phyloP scores from a whole-genome alignment of 2,797 vertebrate species.

The Champsocephalus gunnari region DNA sequence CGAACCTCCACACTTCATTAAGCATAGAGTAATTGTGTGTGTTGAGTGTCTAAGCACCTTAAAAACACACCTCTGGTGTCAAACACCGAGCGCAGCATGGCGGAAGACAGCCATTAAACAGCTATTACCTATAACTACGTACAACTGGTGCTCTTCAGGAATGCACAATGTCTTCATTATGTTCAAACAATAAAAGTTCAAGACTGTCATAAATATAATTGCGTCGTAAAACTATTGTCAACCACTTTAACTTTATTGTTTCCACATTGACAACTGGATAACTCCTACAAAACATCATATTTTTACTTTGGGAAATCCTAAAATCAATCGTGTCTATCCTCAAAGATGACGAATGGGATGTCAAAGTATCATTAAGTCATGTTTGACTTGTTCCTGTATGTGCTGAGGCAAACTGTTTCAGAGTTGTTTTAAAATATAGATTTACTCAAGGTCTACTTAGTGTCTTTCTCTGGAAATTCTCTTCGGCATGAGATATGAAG shows the following conservation, averaged over 20 bases:
- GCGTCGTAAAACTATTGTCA: background rate
- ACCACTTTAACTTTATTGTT: conserved; percentile 12
- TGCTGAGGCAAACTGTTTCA: background rate
- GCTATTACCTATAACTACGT: conserved; percentile 61
- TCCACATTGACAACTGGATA: background rate
- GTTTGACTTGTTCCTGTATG: background rate
- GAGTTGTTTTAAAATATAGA: background rate
- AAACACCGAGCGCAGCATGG: conserved; percentile 55
- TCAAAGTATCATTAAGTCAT: background rate
- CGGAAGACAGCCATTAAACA: conserved; percentile 68
- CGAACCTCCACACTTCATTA: conserved; percentile 68
- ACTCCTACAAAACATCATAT: background rate
- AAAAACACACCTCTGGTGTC: conserved; percentile 67
- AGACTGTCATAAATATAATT: conserved; percentile 5
- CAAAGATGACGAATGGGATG: conserved; percentile 1
- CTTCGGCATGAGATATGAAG: background rate
- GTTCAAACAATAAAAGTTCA: conserved; percentile 27
- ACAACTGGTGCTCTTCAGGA: conserved; percentile 41
- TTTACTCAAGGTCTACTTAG: background rate
- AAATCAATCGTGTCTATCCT: background rate
- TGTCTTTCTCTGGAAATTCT: background rate
- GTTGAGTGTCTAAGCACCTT: conserved; percentile 59
- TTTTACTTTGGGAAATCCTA: background rate
- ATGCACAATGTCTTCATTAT: conserved; percentile 51
- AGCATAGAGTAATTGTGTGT: conserved; percentile 61